A percentile compares a stretch with the other conserved stretches of the same genome.
These are phyloP conservation scores for Tragelaphus strepsiceros DNA, from an alignment of 2,113 vertebrate species.

Conservation along the genomic window DNA sequence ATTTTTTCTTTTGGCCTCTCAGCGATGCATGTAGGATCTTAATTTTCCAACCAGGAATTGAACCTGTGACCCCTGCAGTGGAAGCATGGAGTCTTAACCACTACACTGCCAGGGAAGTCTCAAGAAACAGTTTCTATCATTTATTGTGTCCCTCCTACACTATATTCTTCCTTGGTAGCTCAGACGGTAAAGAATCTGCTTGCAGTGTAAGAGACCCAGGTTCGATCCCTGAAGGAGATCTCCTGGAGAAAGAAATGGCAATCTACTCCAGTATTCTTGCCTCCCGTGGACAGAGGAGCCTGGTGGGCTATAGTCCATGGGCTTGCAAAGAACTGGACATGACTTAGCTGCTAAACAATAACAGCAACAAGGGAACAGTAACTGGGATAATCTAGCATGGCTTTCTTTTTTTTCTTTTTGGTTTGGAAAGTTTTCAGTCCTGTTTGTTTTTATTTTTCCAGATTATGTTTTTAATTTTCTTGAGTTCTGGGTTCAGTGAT, in stretches of 20 bases:
- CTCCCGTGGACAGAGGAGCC: neutral
- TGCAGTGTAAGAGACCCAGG: neutral
- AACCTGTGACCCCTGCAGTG: neutral
- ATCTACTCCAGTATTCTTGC: neutral
- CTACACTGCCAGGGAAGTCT: neutral
- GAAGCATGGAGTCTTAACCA: neutral
- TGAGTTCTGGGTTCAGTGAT: neutral
- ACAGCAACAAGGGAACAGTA: neutral
- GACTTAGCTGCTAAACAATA: neutral
- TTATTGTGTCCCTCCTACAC: accelerated
- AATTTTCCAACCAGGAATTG: neutral
- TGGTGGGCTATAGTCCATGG: neutral
- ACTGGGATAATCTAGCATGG: neutral
- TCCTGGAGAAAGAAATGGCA: neutral
- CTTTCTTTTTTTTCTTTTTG: neutral
- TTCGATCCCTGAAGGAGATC: neutral
- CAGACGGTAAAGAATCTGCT: neutral
- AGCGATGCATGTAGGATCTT: neutral
- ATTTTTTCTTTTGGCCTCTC: neutral
- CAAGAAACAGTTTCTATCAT: neutral
- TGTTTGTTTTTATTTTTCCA: neutral
- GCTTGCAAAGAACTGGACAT: neutral
- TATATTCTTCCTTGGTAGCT: neutral
- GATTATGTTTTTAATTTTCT: neutral
- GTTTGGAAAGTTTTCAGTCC: neutral